Evolutionary conservation across 2,113 vertebrate species (phyloP), one percentile per base, ranked within the genome.

Genomic region (Lophochroa leadbeateri): DNA sequence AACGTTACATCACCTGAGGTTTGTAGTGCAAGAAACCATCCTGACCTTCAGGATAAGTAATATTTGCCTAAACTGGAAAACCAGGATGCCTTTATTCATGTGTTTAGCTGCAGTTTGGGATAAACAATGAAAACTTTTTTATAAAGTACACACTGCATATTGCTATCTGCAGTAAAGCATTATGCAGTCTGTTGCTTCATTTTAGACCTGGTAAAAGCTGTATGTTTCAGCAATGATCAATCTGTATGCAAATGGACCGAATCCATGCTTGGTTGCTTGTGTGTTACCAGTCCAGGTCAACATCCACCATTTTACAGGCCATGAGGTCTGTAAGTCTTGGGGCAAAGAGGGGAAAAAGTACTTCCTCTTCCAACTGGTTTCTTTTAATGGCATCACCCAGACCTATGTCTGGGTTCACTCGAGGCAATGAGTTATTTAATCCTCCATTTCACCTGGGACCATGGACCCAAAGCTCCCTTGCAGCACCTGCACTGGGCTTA

Each of bases 41-140:
- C 43, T 91, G 82, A 83, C 49, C 79, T 92, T 81, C 79, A 83
- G 57, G n/a, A 81, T 69, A 83, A 86, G 44, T 52, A 47, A 52
- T 52, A 24, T 76, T 91, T 87, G 15, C 43, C 25, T 75, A n/a
- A 78, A 14, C 9, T 46, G 28, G 68, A 63, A 88, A 90, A 53
- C 10, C 24, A 86, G 60, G 43, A 67, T 52, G 52, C 47, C 20
- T 88, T 92, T 70, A 46, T 81, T 91, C 61, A 47, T 1, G 6
- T 70, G 70, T 41, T 23, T 39, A 70, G 44, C 41, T 76, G 25
- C 37, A 37, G 17, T 67, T 43, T 77, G 29, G 41, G 39, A 27
- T 67, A 1, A 1, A 41, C 37, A n/a, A 3, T 8, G 31, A 82
- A 31, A 83, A 37, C 39, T 50, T 63, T 86, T 88, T 61, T 49